Base-by-base conservation (phyloP, 1,140 invertebrate genomes). In the Sycophaga agraensis region DNA sequence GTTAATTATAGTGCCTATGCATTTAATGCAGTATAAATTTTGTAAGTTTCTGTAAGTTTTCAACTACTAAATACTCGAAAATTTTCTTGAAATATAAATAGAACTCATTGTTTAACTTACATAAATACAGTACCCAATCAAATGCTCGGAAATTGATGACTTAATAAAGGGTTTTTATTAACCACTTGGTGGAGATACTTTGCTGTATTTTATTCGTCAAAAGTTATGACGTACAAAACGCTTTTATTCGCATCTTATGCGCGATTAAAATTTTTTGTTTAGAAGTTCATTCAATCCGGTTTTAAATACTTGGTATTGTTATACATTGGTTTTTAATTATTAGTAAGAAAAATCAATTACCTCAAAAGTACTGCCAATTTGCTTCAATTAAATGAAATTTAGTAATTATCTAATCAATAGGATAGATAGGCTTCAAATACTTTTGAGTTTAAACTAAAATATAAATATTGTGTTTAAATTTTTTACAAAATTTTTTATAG, bases 211-310 rank as follows among this genome's bases (percentile, higher is more conserved):
- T 43, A 7, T 43, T 14, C 7, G 11, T 40, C n/a, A 35, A 45
- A 53, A 53, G 53, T 50, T 34, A 63, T 12, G 55, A 63, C 40
- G 67, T 76, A 75, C 17, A 73, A 73, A 71, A 70, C 55, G 50
- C 54, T 68, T 66, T 70, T 69, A 63, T 8, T 63, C 70, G 70
- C 68, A 73, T 73, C 65, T 68, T 39, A 74, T 73, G 72, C 73
- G 68, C 17, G 48, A 34, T 62, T 64, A n/a, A n/a, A n/a, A n/a
- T 28, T 50, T 49, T 43, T 39, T 56, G 34, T 42, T 63, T 43
- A 35, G 19, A 66, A 64, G 66, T 48, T 55, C 37, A 35, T n/a
- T 51, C 43, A 46, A 50, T 19, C 58, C 45, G 6, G 5, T 55
- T 42, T 24, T 40, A 42, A 57, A 57, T 65, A 54, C 63, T 57